Conservation (phyloP, 2,797 vertebrate genomes). For the Urocyon cinereoargenteus region DNA sequence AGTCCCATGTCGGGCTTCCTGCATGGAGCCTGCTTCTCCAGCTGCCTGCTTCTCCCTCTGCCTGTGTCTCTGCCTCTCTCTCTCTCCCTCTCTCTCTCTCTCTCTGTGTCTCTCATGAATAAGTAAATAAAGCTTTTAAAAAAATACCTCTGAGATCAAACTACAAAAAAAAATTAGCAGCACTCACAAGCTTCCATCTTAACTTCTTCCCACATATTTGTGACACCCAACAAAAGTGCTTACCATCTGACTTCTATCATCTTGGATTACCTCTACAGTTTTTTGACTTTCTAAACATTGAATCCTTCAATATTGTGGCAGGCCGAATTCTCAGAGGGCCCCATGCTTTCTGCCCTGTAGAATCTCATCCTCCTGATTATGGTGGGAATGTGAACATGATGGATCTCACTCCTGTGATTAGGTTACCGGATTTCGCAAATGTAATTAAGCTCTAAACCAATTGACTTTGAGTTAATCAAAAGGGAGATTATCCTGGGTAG, state of each 20-base stretch:
- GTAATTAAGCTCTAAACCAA: background rate
- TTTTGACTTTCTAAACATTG: background rate
- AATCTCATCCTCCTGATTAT: background rate
- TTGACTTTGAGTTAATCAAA: background rate
- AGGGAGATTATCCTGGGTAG: background rate
- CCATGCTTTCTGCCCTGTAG: background rate
- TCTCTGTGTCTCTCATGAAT: no score
- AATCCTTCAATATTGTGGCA: background rate
- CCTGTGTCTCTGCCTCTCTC: no score
- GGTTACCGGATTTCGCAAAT: background rate
- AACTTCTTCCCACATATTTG: background rate
- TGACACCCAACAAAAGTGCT: background rate
- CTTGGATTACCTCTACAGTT: background rate
- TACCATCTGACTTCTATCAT: background rate
- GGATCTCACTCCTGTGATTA: background rate
- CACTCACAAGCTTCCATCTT: background rate
- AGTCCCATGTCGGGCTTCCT: no score
- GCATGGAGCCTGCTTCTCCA: no score
- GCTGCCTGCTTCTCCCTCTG: no score
- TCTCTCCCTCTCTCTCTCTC: no score
- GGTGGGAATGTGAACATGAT: background rate
- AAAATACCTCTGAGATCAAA: background rate
- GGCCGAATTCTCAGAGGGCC: background rate
- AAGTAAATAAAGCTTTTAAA: no score
- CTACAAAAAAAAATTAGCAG: background rate